A percentile compares a stretch with the other conserved stretches of the same genome.
phyloP scores from a whole-genome alignment of 37 sponge, comb jelly and placozoan species.

The Spongilla lacustris region DNA sequence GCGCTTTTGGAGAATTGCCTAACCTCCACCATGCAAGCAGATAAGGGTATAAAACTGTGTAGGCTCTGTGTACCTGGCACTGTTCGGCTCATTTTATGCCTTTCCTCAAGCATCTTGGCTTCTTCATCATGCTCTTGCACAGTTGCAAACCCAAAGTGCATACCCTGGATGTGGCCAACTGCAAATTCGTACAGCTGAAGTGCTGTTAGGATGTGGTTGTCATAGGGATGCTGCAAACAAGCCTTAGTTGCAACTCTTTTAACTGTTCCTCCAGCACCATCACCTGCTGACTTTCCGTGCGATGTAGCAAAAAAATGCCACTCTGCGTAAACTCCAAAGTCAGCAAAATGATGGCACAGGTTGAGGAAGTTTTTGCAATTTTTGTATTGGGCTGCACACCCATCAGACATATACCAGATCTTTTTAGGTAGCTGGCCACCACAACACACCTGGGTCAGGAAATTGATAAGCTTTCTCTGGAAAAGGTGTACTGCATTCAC shows the following conservation, averaged over 20 bases:
- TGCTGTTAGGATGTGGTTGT: slow-evolving; percentile 60
- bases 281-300: slow-evolving; percentile 65
- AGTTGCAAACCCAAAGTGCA: slow-evolving; percentile 19
- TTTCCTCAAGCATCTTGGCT: slow-evolving; percentile 4
- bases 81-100: slow-evolving; percentile 38
- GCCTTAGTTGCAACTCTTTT: slow-evolving; percentile 54
- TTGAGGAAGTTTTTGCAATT: slow-evolving; percentile 55
- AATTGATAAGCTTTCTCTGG: slow-evolving; percentile 30
- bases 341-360: slow-evolving; percentile 52
- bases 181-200: slow-evolving; percentile 46
- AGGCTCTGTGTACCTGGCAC: slow-evolving; percentile 54
- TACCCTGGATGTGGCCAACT: slow-evolving; percentile 8
- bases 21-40: slow-evolving; percentile 14
- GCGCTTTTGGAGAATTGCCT: slow-evolving; percentile 8
- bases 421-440: slow-evolving; percentile 14
- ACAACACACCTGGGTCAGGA: slow-evolving; percentile 5
- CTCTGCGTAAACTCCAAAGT: slow-evolving; percentile 53
- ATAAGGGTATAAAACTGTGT: slow-evolving; percentile 43
- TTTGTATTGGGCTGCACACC: slow-evolving; percentile 58
- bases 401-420: slow-evolving; percentile 67
- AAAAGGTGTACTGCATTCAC: slow-evolving; percentile 47
- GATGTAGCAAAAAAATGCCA: slow-evolving; percentile 68
- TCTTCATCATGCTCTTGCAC: slow-evolving; percentile 26
- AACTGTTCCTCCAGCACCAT: slow-evolving; percentile 70
- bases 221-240: slow-evolving; percentile 35